Conservation (phyloP, 2,888 invertebrate species). For the Torymus auratus region DNA sequence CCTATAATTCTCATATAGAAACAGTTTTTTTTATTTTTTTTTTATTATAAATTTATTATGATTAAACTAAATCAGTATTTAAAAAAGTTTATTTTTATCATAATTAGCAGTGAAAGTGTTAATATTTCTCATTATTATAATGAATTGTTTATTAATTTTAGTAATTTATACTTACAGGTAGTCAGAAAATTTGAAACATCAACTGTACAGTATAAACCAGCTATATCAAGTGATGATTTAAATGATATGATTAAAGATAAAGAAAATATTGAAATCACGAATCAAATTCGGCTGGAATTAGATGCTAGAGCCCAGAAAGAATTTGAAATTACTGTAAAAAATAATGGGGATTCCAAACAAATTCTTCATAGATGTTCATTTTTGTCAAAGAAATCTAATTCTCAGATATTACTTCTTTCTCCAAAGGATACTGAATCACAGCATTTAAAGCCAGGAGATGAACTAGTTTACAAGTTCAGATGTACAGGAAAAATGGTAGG, state of each 20-base stretch:
- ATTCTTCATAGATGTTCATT: slow-evolving; percentile 78
- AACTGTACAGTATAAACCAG: slow-evolving; percentile 32
- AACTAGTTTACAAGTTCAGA: slow-evolving; percentile 77
- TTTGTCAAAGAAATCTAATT: slow-evolving; percentile 78
- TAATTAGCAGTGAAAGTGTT: neutral
- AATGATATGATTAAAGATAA: slow-evolving; percentile 74
- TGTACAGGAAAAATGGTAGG: slow-evolving; percentile 82
- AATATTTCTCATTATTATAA: too few species aligned
- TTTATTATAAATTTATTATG: neutral
- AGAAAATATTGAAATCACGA: slow-evolving; percentile 79
- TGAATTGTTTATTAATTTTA: too few species aligned
- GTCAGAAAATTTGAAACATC: slow-evolving; percentile 33
- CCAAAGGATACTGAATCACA: slow-evolving; percentile 73
- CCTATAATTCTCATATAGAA: too few species aligned
- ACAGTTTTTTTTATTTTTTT: neutral
- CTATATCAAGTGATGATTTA: slow-evolving; percentile 54
- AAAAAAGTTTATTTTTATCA: too few species aligned
- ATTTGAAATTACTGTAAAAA: slow-evolving; percentile 77
- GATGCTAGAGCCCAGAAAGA: slow-evolving; percentile 76
- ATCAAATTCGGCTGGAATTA: slow-evolving; percentile 75
- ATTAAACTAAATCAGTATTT: too few species aligned
- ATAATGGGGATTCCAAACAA: slow-evolving; percentile 75
- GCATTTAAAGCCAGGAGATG: slow-evolving; percentile 76
- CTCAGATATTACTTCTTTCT: slow-evolving; percentile 77
- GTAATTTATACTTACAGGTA: slow-evolving; percentile 33